Base-by-base conservation (phyloP, 2,888 invertebrate genomes). In the Phalera bucephala region DNA sequence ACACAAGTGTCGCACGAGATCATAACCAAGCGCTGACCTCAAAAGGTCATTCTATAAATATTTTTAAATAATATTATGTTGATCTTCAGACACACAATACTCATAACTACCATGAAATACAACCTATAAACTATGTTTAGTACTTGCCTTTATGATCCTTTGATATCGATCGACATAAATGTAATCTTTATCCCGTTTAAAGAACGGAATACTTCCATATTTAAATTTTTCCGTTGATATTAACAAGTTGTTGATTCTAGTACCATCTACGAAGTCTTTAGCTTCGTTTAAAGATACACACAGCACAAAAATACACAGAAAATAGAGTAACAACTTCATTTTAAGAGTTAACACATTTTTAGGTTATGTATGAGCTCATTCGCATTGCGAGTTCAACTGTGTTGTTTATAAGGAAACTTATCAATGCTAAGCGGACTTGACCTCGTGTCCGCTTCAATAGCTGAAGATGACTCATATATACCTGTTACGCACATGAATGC, bases 131-230 rank as follows among this genome's bases (percentile, higher is more conserved):
- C n/a, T n/a, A n/a, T n/a, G n/a, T n/a, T n/a, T n/a, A n/a, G n/a
- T n/a, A n/a, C 51, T 59, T 65, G 84, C 86, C 79, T 83, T 86
- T 36, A 86, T 86, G 62, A 78, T 64, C 56, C 85, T 70, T 37
- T 77, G 66, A 48, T 83, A 80, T 1, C 75, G 41, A 64, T 86
- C 86, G 11, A 63, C 64, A 45, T 83, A 86, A 21, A 50, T 58
- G 42, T 83, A 86, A 62, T 83, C 85, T 59, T 86, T 84, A 44
- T 83, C 83, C 40, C 83, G 66, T 43, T 52, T 75, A 50, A 80
- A 63, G 2, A 86, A 59, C 15, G 78, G 80, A 42, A 83, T 62
- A 20, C 56, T 61, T 19, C 60, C 62, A 33, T 66, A 70, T 31
- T 71, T 65, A 33, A 86, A 59, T 71, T 80, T 86, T 37, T 81